phyloP scores from a whole-genome alignment of 2,888 invertebrate genomes.

The Diarsia dahlii region DNA sequence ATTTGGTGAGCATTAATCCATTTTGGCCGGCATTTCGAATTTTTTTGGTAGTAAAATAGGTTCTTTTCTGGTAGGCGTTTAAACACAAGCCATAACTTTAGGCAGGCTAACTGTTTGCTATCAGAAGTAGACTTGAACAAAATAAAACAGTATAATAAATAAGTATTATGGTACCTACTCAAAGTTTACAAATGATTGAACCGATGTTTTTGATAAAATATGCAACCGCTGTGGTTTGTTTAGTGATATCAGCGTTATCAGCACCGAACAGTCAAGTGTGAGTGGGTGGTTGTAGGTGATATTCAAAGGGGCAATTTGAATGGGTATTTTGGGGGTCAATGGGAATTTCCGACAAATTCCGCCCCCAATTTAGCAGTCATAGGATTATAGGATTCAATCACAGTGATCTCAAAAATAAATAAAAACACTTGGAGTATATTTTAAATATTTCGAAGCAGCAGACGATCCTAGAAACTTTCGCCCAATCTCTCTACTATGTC shows the following conservation, averaged over 20 bases:
- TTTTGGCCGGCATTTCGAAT: no score
- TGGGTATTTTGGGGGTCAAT: neutral
- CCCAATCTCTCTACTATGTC: no score
- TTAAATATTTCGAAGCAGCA: no score
- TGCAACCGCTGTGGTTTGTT: constrained; percentile 45
- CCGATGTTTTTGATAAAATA: constrained; percentile 51
- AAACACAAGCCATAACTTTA: no score
- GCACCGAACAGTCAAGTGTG: constrained; percentile 32
- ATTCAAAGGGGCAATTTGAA: neutral
- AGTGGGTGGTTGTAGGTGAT: constrained; percentile 30
- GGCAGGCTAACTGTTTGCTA: neutral
- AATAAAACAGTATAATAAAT: constrained; percentile 2
- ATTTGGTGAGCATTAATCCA: no score
- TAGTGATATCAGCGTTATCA: constrained; percentile 60
- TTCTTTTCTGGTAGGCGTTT: no score
- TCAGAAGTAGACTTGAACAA: neutral
- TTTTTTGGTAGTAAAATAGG: no score
- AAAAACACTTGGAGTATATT: no score
- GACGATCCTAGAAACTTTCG: no score
- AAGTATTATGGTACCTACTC: constrained; percentile 17
- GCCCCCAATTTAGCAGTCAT: neutral
- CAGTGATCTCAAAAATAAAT: no score
- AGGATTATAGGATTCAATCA: no score
- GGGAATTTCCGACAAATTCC: neutral
- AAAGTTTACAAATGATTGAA: constrained; percentile 30